Base-by-base conservation (phyloP, 2,113 vertebrate genomes). In the Gymnocephalus cernua region DNA sequence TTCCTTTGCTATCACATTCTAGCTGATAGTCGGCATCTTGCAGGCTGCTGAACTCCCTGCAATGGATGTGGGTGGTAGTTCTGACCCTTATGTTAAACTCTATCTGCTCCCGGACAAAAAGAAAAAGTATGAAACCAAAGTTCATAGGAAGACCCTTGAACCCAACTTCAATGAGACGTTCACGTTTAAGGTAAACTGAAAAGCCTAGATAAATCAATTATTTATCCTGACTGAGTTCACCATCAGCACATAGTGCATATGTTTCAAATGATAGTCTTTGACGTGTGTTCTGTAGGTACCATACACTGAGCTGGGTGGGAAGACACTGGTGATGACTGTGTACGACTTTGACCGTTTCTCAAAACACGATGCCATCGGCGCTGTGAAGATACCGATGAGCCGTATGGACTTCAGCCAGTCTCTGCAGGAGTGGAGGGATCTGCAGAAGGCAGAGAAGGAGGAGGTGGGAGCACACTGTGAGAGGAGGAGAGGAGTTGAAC, bases 341-440 rank as follows among this genome's bases (percentile, higher is more conserved):
- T 99, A 98, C 53, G 97, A 98, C 89, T 99, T 98, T 80, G 97
- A 98, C 89, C 98, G 97, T 48, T 99, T 98, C 93, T 98, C 98
- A 78, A 98, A 99, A 90, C 98, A 99, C 18, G 98, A 99, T 59
- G 96, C 98, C 79, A 99, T 99, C 21, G 98, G 98, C 27, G 97
- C 95, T 21, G 96, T 97, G 83, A 97, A 97, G 91, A 96, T 99
- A 63, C 96, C 95, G 0, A 99, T 99, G 97, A 99, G 97, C 90
- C 96, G 96, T 0, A 94, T 99, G 87, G 98, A 99, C 93, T 99
- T 99, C 2, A 98, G 98, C 85, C 97, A 98, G 0, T 96, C 98
- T 75, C 97, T 97, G 50, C 97, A 99, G 92, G 97, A 99, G 82
- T 99, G 98, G 98, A 95, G 96, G 57, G 97, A 98, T 85, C 96